These are phyloP conservation scores for Peromyscus nudipes DNA, from an alignment of 2,797 vertebrate species.

Conservation along the genomic window DNA sequence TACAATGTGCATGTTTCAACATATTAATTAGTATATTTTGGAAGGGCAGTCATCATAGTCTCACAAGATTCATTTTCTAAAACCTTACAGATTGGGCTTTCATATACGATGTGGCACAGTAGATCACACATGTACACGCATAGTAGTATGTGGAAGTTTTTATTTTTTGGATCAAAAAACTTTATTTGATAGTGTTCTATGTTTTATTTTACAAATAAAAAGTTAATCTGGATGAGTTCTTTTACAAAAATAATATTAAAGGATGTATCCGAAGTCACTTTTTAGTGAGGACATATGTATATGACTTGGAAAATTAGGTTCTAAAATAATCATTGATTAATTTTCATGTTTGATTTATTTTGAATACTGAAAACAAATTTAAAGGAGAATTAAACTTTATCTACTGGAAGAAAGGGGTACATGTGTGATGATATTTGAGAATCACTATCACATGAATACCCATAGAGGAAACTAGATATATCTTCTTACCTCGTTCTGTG, in stretches of 20 bases:
- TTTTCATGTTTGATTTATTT: constrained; percentile 47
- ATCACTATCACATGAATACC: constrained; percentile 51
- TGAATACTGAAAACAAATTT: constrained; percentile 42
- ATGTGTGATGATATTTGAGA: not conserved
- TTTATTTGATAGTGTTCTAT: not conserved
- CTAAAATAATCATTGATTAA: constrained; percentile 41
- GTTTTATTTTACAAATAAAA: constrained; percentile 55
- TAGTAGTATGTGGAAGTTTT: not conserved
- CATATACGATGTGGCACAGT: not conserved
- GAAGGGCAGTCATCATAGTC: constrained; percentile 2
- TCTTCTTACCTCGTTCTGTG: constrained; percentile 96
- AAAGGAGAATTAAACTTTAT: constrained; percentile 37
- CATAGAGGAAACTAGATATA: constrained; percentile 43
- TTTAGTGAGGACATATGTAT: not conserved
- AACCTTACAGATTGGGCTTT: constrained; percentile 13
- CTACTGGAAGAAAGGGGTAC: constrained; percentile 33
- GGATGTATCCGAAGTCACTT: not conserved
- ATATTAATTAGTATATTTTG: constrained; percentile 6
- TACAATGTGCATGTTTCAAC: not conserved
- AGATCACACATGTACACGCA: not conserved
- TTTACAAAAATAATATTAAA: constrained; percentile 47
- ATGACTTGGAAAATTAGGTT: constrained; percentile 57
- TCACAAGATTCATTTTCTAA: constrained; percentile 27
- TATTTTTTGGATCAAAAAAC: not conserved
- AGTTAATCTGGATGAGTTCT: not conserved